These are phyloP conservation scores for Cephalopachus bancanus DNA, from an alignment of 2,797 vertebrate species.

Conservation along the genomic window DNA sequence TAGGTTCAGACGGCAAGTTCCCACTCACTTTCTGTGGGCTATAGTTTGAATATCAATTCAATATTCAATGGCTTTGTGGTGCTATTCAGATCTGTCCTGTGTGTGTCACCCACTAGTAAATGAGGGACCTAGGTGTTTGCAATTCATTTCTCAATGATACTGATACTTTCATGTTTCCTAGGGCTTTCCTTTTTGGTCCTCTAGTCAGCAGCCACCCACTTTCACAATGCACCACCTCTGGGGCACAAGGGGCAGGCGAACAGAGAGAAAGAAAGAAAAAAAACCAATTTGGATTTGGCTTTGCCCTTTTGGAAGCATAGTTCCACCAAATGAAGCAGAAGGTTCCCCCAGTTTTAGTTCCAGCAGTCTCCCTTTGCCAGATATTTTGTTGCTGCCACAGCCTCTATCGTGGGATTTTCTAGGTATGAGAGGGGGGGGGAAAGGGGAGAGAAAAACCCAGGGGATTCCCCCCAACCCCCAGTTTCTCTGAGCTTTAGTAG, in stretches of 20 bases:
- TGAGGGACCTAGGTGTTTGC: constrained; percentile 36
- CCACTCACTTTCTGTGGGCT: constrained; percentile 28
- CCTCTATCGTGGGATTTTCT: constrained; percentile 67
- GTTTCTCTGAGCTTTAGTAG: constrained; percentile 55
- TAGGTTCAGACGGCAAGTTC: constrained; percentile 62
- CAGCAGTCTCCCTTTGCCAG: background rate
- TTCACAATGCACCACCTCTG: constrained; percentile 21
- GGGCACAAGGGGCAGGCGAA: background rate
- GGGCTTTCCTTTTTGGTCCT: constrained; percentile 32
- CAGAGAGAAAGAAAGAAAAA: background rate
- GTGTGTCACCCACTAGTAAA: constrained; percentile 10
- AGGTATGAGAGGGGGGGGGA: background rate
- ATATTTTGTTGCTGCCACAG: constrained; percentile 3
- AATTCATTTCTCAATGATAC: constrained; percentile 26
- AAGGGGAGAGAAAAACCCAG: constrained; percentile 64
- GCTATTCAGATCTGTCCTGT: constrained; percentile 14
- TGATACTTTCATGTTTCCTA: constrained; percentile 66
- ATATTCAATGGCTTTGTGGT: constrained; percentile 41
- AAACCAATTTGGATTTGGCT: background rate
- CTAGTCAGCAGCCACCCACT: constrained; percentile 19
- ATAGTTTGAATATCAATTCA: constrained; percentile 45
- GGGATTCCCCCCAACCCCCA: constrained; percentile 58
- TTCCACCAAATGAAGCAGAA: constrained; percentile 35
- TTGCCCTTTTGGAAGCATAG: constrained; percentile 45
- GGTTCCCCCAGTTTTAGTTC: constrained; percentile 55